Evolutionary conservation across 1,140 invertebrate genomes (phyloP), one percentile per base, ranked within the genome.

Genomic region (Aphis craccivora): DNA sequence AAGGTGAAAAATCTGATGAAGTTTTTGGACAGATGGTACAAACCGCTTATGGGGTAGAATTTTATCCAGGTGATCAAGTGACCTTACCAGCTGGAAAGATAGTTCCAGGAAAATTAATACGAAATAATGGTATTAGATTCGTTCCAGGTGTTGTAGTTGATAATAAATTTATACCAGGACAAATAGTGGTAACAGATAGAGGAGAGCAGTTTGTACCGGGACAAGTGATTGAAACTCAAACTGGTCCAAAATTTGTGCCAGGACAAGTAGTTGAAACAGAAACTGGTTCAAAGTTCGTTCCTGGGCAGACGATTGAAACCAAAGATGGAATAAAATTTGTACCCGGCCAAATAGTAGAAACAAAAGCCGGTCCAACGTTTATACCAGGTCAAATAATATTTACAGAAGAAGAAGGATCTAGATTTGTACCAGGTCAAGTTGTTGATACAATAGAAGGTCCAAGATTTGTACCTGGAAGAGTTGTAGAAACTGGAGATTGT

Each of bases 331-430:
- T 96, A 14, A 96, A 96, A 93, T 97, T 97, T 94, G 96, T 97
- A 53, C 97, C 97, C 11, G 97, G 97, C 51, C 97, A 97, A 95
- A 97, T 97, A 93, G 96, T 97, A 89, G 97, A 97, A 95, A 97
- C 97, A 0, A 97, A 97, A 95, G 96, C 96, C 60, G 97, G 97
- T 0, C 97, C 97, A 5, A 97, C 97, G 0, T 97, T 97, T 94
- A 97, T 97, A 94, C 97, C 97, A 0, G 97, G 97, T 90, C 97
- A 97, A 95, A 96, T 97, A n/a, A 97, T 97, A 94, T 96, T 96
- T 30, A 97, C 97, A 3, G 96, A 97, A 94, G 96, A 97, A 94
- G 97, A 96, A 95, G 97, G 96, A 8, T 97, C 96, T 0, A 95
- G 96, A 94, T 97, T 97, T 95, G 97, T 97, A 6, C 97, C 97